These are phyloP conservation scores for Trichogramma pretiosum DNA, from an alignment of 1,140 invertebrate species.

Conservation along the genomic window DNA sequence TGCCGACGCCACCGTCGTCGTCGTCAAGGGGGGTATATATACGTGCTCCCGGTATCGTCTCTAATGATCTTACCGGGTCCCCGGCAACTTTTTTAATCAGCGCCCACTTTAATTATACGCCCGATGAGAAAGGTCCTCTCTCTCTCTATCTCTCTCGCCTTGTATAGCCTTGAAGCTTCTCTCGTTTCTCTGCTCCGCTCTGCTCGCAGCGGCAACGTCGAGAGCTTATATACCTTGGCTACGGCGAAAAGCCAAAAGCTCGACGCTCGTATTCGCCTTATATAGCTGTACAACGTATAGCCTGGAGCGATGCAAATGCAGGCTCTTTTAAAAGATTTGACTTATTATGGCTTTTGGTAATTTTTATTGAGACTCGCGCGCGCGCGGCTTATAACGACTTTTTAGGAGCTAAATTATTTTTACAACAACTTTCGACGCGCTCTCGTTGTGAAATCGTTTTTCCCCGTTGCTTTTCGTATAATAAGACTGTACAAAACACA, in stretches of 20 bases:
- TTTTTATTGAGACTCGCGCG: no score
- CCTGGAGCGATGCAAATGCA: not conserved
- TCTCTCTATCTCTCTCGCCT: slow-evolving; percentile 2
- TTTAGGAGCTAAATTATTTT: no score
- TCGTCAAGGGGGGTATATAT: slow-evolving; percentile 23
- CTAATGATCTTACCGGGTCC: slow-evolving; percentile 44
- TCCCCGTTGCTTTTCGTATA: no score
- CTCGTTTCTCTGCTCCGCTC: no score
- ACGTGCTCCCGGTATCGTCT: slow-evolving; percentile 5
- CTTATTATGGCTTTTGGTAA: no score
- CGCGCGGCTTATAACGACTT: no score
- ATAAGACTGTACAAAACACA: no score
- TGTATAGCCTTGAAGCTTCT: no score
- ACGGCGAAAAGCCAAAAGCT: slow-evolving; percentile 12
- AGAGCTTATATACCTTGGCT: not conserved
- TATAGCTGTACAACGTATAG: not conserved
- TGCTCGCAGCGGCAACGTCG: not conserved
- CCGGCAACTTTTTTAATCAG: slow-evolving; percentile 46
- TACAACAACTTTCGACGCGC: no score
- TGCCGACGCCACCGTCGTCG: slow-evolving; percentile 15
- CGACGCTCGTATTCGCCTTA: not conserved
- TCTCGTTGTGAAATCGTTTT: no score
- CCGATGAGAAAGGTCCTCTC: slow-evolving; percentile 39
- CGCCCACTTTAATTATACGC: slow-evolving; percentile 44
- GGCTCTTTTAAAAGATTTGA: slow-evolving; percentile 43